phyloP scores from a whole-genome alignment of 64 coral and sea anemone genomes.

The Astreopora myriophthalma region DNA sequence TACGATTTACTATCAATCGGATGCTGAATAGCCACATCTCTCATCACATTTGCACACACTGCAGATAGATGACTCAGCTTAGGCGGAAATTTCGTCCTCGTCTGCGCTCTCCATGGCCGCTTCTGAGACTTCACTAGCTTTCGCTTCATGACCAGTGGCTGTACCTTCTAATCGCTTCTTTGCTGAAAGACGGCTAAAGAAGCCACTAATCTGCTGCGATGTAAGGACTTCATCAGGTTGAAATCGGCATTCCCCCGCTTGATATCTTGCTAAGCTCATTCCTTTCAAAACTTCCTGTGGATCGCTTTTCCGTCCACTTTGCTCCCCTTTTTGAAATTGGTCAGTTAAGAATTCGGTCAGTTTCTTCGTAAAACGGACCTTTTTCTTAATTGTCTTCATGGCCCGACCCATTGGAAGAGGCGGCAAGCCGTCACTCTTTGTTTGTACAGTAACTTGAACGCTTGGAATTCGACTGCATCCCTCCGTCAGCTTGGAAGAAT shows the following conservation, averaged over 20 bases:
- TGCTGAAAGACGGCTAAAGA: constrained; percentile 19
- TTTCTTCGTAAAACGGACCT: not conserved
- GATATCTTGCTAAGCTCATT: constrained; percentile 14
- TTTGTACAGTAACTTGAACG: not conserved
- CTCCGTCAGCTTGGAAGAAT: constrained; percentile 42
- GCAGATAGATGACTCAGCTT: not conserved
- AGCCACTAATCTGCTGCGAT: constrained; percentile 9
- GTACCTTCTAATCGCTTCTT: constrained; percentile 7
- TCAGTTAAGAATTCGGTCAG: constrained; percentile 23
- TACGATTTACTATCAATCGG: no score
- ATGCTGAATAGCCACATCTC: not conserved
- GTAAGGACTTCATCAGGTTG: constrained; percentile 24
- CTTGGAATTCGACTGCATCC: not conserved
- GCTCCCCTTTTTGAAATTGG: constrained; percentile 45
- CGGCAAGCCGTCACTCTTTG: not conserved
- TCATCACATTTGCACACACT: not conserved
- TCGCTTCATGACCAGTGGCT: not conserved
- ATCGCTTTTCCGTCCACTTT: constrained; percentile 22
- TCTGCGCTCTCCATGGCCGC: not conserved
- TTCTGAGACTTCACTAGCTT: not conserved
- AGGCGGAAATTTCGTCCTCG: not conserved
- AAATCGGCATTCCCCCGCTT: not conserved
- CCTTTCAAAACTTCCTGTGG: constrained; percentile 33
- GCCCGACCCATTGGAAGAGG: constrained; percentile 57
- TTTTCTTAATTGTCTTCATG: constrained; percentile 18